Conservation (phyloP, 2,797 vertebrate species). For the Avahi laniger region DNA sequence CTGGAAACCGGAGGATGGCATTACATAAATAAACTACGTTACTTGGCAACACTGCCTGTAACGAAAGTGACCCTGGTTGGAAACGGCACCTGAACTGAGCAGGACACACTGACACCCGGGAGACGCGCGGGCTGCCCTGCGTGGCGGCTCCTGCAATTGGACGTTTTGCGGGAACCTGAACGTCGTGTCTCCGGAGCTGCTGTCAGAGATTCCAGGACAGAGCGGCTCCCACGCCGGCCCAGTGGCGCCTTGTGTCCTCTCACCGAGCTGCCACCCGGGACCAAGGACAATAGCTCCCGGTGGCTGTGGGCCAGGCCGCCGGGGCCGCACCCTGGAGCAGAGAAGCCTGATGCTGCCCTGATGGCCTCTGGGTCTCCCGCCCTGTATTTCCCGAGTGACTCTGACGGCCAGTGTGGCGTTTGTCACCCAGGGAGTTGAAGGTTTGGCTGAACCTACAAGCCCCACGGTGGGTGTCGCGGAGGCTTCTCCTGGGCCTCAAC, state of each 20-base stretch:
- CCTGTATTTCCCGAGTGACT: neutral
- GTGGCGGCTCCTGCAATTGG: fast-evolving
- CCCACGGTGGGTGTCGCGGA: neutral
- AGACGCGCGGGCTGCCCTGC: neutral
- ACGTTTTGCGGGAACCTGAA: neutral
- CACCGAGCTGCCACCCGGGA: neutral
- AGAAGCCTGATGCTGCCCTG: neutral
- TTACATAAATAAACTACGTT: neutral
- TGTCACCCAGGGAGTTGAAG: neutral
- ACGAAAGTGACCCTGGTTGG: neutral
- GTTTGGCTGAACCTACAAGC: neutral
- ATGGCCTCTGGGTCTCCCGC: too few species aligned
- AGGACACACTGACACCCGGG: neutral
- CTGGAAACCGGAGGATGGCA: neutral
- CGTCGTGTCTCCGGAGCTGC: fast-evolving
- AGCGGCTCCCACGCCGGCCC: neutral
- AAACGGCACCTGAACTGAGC: neutral
- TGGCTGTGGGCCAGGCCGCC: neutral
- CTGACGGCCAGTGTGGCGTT: neutral
- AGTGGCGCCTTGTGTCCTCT: neutral
- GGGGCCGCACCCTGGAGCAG: neutral
- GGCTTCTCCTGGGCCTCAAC: neutral
- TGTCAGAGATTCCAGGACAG: neutral
- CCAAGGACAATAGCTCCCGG: neutral
- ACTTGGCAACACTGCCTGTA: neutral